Evolutionary conservation across 2,888 invertebrate genomes (phyloP).

Genomic region (Ferrisia virgata): DNA sequence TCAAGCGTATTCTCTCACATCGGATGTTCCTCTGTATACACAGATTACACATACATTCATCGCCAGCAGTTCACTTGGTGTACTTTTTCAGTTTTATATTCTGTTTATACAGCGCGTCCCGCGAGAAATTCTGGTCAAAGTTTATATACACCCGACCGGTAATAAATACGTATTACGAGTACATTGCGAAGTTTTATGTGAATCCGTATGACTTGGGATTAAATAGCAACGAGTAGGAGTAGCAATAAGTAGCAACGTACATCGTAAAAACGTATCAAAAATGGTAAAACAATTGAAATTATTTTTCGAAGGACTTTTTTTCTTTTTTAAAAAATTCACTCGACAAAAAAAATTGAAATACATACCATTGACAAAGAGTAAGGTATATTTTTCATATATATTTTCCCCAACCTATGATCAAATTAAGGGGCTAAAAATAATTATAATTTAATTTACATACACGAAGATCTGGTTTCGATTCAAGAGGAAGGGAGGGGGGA

Average conservation of each 20-base stretch:
- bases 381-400: too few species aligned
- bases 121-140: background rate
- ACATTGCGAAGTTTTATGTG: background rate
- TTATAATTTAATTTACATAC: too few species aligned
- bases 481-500: too few species aligned
- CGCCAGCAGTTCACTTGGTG: background rate
- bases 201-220: background rate
- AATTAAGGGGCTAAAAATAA: too few species aligned
- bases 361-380: too few species aligned
- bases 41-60: background rate
- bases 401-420: too few species aligned
- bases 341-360: too few species aligned
- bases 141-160: background rate
- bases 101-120: background rate
- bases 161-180: background rate
- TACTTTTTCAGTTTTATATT: background rate
- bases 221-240: background rate
- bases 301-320: too few species aligned
- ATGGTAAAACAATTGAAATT: background rate
- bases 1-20: conserved; percentile 17
- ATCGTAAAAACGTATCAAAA: background rate
- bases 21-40: background rate
- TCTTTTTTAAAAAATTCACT: too few species aligned
- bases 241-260: too few species aligned
- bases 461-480: too few species aligned